Evolutionary conservation across 1,140 invertebrate species (phyloP), one percentile per base, ranked within the genome.

Genomic region (Anastatus disparis): DNA sequence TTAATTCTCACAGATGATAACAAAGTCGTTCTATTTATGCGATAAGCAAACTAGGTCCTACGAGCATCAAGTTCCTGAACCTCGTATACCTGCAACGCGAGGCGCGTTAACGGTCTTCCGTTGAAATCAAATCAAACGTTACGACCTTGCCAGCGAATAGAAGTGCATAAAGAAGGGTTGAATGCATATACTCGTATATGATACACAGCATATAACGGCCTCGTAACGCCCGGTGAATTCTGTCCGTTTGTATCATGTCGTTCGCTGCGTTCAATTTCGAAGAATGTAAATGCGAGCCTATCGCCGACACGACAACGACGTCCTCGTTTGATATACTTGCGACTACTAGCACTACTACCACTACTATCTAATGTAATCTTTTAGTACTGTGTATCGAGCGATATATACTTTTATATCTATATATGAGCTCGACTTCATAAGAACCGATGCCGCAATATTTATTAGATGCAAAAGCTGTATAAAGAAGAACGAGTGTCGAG

Each of bases 61-160:
- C n/a, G n/a, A n/a, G n/a, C n/a, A n/a, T n/a, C n/a, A n/a, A n/a
- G n/a, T n/a, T n/a, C n/a, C n/a, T n/a, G n/a, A n/a, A n/a, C n/a
- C n/a, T n/a, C n/a, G n/a, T n/a, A n/a, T n/a, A n/a, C n/a, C n/a
- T n/a, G n/a, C n/a, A n/a, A n/a, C n/a, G n/a, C n/a, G n/a, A n/a
- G n/a, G n/a, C 20, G 46, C 24, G 22, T 52, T 31, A 31, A 29
- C 52, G 52, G 27, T 31, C 29, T n/a, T 6, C 15, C 52, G 7
- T 31, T n/a, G 27, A 55, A 55, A 55, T 55, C 52, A 35, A 55
- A 55, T 55, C 52, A 35, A 9, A 17, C 52, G 52, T 15, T 31
- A 55, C 52, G 29, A 55, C 52, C 52, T 35, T 29, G 52, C 52
- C 2, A 15, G 42, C 10, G 42, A 3, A 15, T 44, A 3, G 42